phyloP scores from a whole-genome alignment of 2,113 vertebrate species.

The Platysteira castanea region DNA sequence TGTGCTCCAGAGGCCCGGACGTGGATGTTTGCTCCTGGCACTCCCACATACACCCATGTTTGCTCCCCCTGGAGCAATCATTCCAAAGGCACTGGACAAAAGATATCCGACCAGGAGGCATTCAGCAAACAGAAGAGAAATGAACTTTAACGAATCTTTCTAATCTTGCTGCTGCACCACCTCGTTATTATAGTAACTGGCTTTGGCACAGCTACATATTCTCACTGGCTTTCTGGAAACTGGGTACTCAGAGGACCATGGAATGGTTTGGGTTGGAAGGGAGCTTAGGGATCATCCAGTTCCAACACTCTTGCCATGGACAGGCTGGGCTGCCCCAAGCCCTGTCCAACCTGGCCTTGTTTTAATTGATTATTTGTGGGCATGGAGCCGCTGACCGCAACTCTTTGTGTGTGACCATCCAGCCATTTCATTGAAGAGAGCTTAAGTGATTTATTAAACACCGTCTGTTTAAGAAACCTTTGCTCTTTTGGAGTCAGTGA shows the following conservation, averaged over 20 bases:
- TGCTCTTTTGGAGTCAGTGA: neutral
- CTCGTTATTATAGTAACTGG: neutral
- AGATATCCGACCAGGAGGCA: neutral
- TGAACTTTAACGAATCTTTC: neutral
- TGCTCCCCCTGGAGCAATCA: neutral
- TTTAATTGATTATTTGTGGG: neutral
- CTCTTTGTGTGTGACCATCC: neutral
- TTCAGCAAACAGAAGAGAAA: neutral
- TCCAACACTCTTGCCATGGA: neutral
- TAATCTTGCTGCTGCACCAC: neutral
- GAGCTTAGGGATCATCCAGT: neutral
- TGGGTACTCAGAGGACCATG: neutral
- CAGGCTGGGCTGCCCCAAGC: neutral
- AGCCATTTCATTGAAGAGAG: neutral
- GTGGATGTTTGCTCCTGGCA: neutral
- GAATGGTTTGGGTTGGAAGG: neutral
- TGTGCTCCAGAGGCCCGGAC: neutral
- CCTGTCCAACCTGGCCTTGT: neutral
- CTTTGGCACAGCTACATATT: neutral
- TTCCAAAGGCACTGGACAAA: neutral
- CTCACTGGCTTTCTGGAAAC: neutral
- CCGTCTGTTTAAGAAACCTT: neutral
- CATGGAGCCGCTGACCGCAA: accelerated
- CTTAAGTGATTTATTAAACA: neutral
- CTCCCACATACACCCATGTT: neutral